Conservation (phyloP, 2,113 vertebrate species). For the Electrona antarctica region DNA sequence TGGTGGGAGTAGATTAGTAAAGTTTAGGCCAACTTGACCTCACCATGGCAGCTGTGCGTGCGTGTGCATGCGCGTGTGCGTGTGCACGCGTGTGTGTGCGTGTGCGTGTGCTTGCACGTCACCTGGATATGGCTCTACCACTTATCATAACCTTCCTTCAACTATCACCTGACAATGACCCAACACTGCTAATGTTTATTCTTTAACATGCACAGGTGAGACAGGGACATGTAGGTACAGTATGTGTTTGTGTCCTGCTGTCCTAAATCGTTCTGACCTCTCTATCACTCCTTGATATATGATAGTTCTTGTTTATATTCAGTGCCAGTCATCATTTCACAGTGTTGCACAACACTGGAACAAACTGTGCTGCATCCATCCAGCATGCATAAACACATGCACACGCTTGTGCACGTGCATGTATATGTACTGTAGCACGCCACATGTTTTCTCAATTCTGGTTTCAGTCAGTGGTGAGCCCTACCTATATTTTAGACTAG, state of each 20-base stretch:
- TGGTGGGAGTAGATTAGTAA: conserved; percentile 36
- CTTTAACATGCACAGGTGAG: conserved; percentile 46
- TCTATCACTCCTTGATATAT: conserved; percentile 40
- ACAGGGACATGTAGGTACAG: not conserved
- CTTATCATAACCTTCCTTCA: conserved; percentile 24
- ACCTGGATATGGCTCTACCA: conserved; percentile 3
- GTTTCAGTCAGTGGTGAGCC: not conserved
- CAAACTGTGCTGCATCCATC: conserved; percentile 49
- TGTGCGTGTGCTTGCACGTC: not conserved
- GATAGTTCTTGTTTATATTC: conserved; percentile 26
- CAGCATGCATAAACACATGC: not conserved
- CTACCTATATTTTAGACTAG: not conserved
- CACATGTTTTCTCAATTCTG: conserved; percentile 21
- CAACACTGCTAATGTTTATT: conserved; percentile 40
- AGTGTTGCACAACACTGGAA: conserved; percentile 62
- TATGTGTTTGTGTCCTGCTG: conserved; percentile 21
- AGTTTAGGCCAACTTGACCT: conserved; percentile 14
- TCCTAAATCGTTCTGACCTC: conserved; percentile 46
- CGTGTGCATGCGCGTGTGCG: conserved; percentile 16
- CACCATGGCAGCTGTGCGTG: conserved; percentile 37
- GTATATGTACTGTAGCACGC: not conserved
- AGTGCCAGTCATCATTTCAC: conserved; percentile 53
- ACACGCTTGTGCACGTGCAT: not conserved
- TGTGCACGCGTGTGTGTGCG: not conserved
- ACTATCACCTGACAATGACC: conserved; percentile 27